Evolutionary conservation across 2,888 invertebrate genomes (phyloP), one percentile per base, ranked within the genome.

Genomic region (Fragum fragum): DNA sequence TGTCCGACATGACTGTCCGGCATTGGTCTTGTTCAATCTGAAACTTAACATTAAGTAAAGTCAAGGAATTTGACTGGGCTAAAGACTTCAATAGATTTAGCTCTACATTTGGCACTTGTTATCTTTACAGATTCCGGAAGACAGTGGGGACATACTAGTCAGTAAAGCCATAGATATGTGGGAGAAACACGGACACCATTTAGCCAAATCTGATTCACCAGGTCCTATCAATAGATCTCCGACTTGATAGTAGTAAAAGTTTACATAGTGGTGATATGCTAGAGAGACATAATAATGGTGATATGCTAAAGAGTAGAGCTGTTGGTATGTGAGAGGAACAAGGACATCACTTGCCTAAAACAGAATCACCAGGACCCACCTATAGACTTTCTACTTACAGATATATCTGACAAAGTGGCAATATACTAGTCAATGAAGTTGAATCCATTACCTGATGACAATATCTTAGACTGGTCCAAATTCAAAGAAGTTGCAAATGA

Each of bases 281-380:
- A 36, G 32, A 6, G n/a, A n/a, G n/a, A n/a, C n/a, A n/a, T n/a
- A 86, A n/a, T n/a, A n/a, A n/a, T n/a, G n/a, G n/a, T n/a, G 98
- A 97, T 93, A 96, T 97, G 1, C 97, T 98, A 80, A 97, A 97
- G 0, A 97, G 97, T 92, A 97, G 97, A 95, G 97, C 97, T 0
- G 97, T 98, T 6, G 97, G 98, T 90, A 95, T 97, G 88, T 97
- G 98, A 97, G 97, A 97, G 92, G 97, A 97, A 92, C 96, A 97
- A 93, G 97, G 97, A 42, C 81, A 88, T 59, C 91, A 91, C 72
- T 79, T 90, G 1, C 77, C 86, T 11, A 90, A 91, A 72, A 89
- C 89, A 14, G 91, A 90, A 63, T 91, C 89, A 21, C 91, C 90
- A 3, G 81, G 80, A 29, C 87, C 85, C 16, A 66, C 81, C 14